Percentiles rank a stretch among this genome's conserved stretches.
These are phyloP conservation scores for Meloidogyne chitwoodi DNA, from an alignment of 1,140 invertebrate species.

Conservation along the genomic window DNA sequence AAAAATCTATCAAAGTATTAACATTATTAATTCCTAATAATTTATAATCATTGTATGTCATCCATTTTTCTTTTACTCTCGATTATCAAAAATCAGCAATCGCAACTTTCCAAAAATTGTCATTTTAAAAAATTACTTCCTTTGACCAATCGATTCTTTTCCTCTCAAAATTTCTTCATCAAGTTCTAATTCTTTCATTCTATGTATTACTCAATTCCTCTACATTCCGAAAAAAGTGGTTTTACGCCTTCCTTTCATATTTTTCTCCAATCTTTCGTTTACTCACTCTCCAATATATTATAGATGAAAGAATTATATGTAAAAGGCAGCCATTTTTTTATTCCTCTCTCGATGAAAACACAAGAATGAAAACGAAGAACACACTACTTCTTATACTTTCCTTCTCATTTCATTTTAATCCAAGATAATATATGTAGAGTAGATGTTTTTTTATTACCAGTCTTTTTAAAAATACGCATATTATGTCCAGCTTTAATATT, in stretches of 20 bases:
- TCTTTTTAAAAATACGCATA: background rate
- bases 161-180: background rate
- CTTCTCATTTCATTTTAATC: background rate
- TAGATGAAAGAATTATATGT: background rate
- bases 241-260: background rate
- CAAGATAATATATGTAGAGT: background rate
- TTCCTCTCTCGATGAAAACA: background rate
- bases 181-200: background rate
- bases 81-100: background rate
- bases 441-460: background rate
- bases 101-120: background rate
- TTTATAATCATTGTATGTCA: no score
- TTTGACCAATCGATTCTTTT: background rate
- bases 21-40: no score
- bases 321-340: background rate
- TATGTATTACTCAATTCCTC: background rate
- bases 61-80: no score
- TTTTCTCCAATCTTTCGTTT: background rate
- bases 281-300: background rate
- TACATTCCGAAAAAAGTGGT: background rate
- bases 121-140: background rate
- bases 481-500: no score
- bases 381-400: background rate
- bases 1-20: no score
- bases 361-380: background rate